phyloP scores from a whole-genome alignment of 2,888 invertebrate species.

The Pherbina coryleti region DNA sequence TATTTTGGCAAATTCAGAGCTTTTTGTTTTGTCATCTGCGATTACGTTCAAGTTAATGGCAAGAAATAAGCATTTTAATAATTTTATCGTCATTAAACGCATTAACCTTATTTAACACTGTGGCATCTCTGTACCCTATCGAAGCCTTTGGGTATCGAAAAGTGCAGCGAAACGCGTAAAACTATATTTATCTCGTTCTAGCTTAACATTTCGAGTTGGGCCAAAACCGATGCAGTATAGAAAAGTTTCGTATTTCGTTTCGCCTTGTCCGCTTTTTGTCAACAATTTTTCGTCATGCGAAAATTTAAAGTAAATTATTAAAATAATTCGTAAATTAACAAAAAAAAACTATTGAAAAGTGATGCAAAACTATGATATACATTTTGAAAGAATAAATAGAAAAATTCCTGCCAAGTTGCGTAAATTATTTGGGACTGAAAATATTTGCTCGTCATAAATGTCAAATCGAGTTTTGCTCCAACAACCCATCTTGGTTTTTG shows the following conservation, averaged over 20 bases:
- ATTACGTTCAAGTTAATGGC: no score
- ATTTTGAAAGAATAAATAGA: not conserved
- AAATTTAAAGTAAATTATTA: slow-evolving; percentile 12
- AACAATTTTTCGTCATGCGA: slow-evolving; percentile 42
- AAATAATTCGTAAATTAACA: not conserved
- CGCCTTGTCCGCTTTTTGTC: slow-evolving; percentile 34
- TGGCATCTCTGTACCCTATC: not conserved
- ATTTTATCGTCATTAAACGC: no score
- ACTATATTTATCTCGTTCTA: slow-evolving; percentile 28
- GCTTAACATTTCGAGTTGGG: not conserved
- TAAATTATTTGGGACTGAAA: slow-evolving; percentile 1
- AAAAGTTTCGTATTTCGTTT: slow-evolving; percentile 45
- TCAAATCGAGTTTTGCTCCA: slow-evolving; percentile 21
- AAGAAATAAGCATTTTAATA: no score
- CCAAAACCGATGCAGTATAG: slow-evolving; percentile 32
- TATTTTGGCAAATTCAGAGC: no score
- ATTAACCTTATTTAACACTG: no score
- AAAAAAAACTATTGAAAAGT: slow-evolving; percentile 3
- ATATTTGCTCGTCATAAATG: slow-evolving; percentile 17
- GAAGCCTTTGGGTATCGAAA: not conserved
- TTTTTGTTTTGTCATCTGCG: no score
- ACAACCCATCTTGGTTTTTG: slow-evolving; percentile 9
- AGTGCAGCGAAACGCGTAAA: slow-evolving; percentile 26
- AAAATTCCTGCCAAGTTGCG: not conserved
- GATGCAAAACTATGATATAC: not conserved